Evolutionary conservation across 2,888 invertebrate genomes (phyloP), one percentile per base, ranked within the genome.

Genomic region (Lochmaea crataegi): DNA sequence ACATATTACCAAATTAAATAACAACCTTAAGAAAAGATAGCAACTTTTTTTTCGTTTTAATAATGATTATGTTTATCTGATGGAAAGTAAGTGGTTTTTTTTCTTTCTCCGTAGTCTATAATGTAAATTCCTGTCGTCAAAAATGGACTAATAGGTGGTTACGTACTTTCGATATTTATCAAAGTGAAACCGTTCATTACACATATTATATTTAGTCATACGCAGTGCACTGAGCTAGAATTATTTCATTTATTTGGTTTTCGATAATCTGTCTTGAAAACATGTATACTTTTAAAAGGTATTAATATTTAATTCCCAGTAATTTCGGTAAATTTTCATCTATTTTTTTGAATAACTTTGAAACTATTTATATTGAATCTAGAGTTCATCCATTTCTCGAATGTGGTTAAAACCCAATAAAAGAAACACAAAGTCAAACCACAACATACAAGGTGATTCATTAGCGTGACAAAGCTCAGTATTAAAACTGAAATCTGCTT

Each of bases 101-200:
- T 32, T 32, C 32, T 32, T 32, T 32, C 32, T 68, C 48, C 61
- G 51, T 51, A 53, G 16, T 61, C 60, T 68, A 45, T 61, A 66
- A 68, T 68, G 58, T 18, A 38, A 68, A 68, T 68, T 61, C 51
- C 51, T 68, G 26, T 16, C 60, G 45, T 68, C 68, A 68, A 68
- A 68, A 68, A 68, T 61, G 68, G 68, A 32, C 51, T 61, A 68
- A 68, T 68, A 48, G 58, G 42, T 38, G 48, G 68, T 61, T 45
- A 38, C n/a, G 60, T 68, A 68, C 68, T 68, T 68, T 68, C 68
- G 68, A 68, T 68, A 68, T 45, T 67, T 68, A 68, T 68, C 68
- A 51, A 68, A 68, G 68, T 68, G 68, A 68, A 68, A 68, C 58
- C 58, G 68, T 61, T 45, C 61, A 68, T 68, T 68, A 61, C 68